phyloP scores from a whole-genome alignment of 2,113 vertebrate genomes.

The Lampris megalopsis region DNA sequence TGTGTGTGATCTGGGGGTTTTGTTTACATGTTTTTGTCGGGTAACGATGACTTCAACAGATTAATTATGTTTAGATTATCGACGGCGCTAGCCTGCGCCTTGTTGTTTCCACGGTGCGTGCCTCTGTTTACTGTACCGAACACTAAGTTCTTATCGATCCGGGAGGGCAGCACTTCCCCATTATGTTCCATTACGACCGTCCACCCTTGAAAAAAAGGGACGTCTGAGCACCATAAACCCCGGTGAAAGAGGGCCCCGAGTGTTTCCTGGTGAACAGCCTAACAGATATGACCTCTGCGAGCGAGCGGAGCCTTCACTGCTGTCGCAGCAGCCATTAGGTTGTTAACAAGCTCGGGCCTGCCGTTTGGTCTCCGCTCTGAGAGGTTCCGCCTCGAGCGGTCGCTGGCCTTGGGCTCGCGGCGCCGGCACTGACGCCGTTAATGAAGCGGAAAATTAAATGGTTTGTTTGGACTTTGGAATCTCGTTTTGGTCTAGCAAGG shows the following conservation, averaged over 20 bases:
- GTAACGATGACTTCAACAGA: background rate
- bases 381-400: slow-evolving; percentile 65
- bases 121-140: slow-evolving; percentile 51
- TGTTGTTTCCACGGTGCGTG: slow-evolving; percentile 12
- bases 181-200: slow-evolving; percentile 69
- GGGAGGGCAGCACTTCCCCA: slow-evolving; percentile 65
- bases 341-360: slow-evolving; percentile 74
- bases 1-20: background rate
- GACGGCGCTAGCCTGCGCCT: background rate
- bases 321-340: slow-evolving; percentile 71
- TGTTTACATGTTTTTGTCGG: no score
- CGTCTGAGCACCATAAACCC: slow-evolving; percentile 71
- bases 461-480: slow-evolving; percentile 70
- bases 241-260: slow-evolving; percentile 60
- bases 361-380: slow-evolving; percentile 65
- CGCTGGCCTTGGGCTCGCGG: slow-evolving; percentile 69
- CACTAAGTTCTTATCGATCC: slow-evolving; percentile 64
- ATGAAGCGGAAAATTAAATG: slow-evolving; percentile 84
- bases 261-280: slow-evolving; percentile 58
- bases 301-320: slow-evolving; percentile 74
- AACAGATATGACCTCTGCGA: slow-evolving; percentile 77
- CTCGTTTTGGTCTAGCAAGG: slow-evolving; percentile 68
- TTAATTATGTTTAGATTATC: no score
- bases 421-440: slow-evolving; percentile 74
- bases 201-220: slow-evolving; percentile 76